A percentile compares a stretch with the other conserved stretches of the same genome.
phyloP scores from a whole-genome alignment of 1,140 invertebrate genomes.

The Hermetia illucens region DNA sequence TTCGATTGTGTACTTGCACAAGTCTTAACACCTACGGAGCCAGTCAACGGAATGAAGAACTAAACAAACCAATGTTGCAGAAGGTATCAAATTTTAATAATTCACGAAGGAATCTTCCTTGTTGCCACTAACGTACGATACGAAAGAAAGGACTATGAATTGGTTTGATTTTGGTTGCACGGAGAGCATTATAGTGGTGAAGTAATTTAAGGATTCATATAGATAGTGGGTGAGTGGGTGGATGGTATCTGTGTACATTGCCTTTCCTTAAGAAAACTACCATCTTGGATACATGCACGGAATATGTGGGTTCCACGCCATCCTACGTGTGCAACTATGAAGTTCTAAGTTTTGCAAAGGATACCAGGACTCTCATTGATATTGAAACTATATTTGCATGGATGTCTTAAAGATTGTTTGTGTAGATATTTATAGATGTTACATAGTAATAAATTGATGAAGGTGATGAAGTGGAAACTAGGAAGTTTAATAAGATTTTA shows the following conservation, averaged over 20 bases:
- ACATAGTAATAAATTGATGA: too few species aligned
- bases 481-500: too few species aligned
- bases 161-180: background rate
- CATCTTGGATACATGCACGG: too few species aligned
- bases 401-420: too few species aligned
- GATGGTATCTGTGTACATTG: background rate
- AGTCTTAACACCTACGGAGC: background rate
- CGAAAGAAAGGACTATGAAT: background rate
- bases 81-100: constrained; percentile 1
- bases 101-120: background rate
- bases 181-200: background rate
- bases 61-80: too few species aligned
- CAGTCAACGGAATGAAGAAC: too few species aligned
- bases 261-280: too few species aligned
- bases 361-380: too few species aligned
- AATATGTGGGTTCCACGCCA: background rate
- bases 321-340: background rate
- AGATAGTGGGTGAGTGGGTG: background rate
- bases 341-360: too few species aligned
- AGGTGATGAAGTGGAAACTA: too few species aligned
- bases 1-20: background rate
- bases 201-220: background rate
- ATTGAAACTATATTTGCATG: too few species aligned
- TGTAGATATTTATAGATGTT: too few species aligned
- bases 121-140: background rate